A percentile compares a stretch with the other conserved stretches of the same genome.
Evolutionary conservation across 2,113 vertebrate species (phyloP).

Genomic region (Anhinga rufa): DNA sequence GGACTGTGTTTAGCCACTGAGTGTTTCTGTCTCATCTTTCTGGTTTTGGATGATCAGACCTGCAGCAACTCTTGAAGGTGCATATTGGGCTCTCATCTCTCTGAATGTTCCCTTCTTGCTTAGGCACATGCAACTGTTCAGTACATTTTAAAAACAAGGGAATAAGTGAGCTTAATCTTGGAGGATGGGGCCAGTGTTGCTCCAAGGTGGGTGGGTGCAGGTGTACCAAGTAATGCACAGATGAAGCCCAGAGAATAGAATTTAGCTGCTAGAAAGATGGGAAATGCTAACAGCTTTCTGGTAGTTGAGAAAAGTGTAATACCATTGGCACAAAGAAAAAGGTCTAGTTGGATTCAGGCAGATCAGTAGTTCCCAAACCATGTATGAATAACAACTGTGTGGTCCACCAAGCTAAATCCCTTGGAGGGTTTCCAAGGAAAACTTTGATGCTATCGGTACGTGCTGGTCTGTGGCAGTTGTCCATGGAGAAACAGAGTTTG

Average conservation of each 20-base stretch:
- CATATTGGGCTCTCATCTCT: neutral
- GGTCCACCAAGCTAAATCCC: neutral
- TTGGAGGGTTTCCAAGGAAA: slow-evolving; percentile 40
- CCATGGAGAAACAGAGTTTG: neutral
- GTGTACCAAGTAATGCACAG: neutral
- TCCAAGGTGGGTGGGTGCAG: neutral
- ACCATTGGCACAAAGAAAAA: neutral
- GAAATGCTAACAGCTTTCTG: neutral
- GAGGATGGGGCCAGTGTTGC: neutral
- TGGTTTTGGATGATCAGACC: neutral
- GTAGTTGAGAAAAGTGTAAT: neutral
- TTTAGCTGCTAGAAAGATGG: neutral
- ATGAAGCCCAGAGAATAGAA: neutral
- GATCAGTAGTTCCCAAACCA: neutral
- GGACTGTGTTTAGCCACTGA: neutral
- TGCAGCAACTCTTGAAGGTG: neutral
- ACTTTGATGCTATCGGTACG: neutral
- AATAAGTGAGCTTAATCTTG: neutral
- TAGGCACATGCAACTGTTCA: neutral
- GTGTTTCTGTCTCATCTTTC: neutral
- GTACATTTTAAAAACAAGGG: neutral
- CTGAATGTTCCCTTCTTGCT: neutral
- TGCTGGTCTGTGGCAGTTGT: neutral
- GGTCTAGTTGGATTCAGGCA: neutral
- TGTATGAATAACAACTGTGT: neutral